phyloP scores from a whole-genome alignment of 2,888 invertebrate species.

The Stenodema calcarata region DNA sequence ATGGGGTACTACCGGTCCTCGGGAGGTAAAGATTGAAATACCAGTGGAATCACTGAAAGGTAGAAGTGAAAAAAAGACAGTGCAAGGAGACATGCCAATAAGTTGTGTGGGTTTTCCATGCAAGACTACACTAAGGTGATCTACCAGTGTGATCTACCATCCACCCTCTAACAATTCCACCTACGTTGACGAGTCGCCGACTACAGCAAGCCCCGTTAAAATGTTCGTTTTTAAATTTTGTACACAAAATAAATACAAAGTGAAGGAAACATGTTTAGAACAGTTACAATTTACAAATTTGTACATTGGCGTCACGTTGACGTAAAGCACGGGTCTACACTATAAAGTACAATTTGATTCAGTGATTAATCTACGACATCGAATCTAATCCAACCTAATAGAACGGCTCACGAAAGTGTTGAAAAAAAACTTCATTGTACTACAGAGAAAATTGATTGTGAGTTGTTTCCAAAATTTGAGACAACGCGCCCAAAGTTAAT shows the following conservation, averaged over 20 bases:
- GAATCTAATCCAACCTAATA: background rate
- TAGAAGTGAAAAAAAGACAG: background rate
- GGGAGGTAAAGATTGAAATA: background rate
- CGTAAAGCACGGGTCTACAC: background rate
- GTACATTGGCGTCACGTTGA: background rate
- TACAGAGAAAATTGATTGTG: background rate
- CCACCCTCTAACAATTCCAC: background rate
- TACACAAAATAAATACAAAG: background rate
- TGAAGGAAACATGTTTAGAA: background rate
- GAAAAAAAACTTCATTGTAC: no score
- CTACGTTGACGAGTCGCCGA: background rate
- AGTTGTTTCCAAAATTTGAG: background rate
- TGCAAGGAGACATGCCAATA: background rate
- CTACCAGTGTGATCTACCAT: background rate
- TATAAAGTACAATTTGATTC: background rate
- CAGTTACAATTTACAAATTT: background rate
- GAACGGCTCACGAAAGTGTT: slow-evolving; percentile 13
- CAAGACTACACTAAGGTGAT: background rate
- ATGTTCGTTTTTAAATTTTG: background rate
- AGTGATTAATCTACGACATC: background rate
- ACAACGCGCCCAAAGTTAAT: background rate
- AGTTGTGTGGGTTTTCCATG: background rate
- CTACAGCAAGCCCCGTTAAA: background rate
- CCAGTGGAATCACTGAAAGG: background rate
- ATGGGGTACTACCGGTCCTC: background rate